Conservation (phyloP, 2,888 invertebrate genomes). For the Xestia sexstrigata region DNA sequence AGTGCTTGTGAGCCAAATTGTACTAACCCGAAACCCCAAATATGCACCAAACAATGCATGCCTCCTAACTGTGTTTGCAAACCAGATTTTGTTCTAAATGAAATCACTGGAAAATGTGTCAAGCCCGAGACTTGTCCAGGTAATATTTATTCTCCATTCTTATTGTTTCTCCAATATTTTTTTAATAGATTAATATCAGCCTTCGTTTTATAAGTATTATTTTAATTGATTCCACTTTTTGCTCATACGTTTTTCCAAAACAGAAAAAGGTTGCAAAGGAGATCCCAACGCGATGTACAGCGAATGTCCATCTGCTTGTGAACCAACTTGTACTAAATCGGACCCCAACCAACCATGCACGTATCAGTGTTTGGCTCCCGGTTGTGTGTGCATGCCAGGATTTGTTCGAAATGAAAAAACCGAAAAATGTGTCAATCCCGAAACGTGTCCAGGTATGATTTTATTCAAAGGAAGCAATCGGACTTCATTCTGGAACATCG, state of each 20-base stretch:
- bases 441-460: constrained; percentile 20
- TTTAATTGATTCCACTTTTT: neutral
- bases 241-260: neutral
- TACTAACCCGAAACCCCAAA: constrained; percentile 34
- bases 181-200: neutral
- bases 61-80: constrained; percentile 44
- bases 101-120: constrained; percentile 65
- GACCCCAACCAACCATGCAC: constrained; percentile 24
- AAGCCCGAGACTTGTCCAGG: constrained; percentile 59
- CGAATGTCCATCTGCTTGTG: constrained; percentile 24
- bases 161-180: neutral
- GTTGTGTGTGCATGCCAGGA: constrained; percentile 15
- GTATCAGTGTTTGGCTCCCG: constrained; percentile 2
- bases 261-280: constrained; percentile 24
- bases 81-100: constrained; percentile 61
- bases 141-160: neutral
- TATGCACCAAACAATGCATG: constrained; percentile 25
- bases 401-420: neutral
- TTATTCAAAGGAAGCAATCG: neutral
- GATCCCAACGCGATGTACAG: constrained; percentile 24
- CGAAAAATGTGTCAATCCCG: constrained; percentile 22
- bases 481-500: neutral
- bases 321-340: constrained; percentile 11
- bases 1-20: constrained; percentile 68
- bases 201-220: neutral